phyloP scores from a whole-genome alignment of 2,888 invertebrate species.

The Drymonia ruficornis region DNA sequence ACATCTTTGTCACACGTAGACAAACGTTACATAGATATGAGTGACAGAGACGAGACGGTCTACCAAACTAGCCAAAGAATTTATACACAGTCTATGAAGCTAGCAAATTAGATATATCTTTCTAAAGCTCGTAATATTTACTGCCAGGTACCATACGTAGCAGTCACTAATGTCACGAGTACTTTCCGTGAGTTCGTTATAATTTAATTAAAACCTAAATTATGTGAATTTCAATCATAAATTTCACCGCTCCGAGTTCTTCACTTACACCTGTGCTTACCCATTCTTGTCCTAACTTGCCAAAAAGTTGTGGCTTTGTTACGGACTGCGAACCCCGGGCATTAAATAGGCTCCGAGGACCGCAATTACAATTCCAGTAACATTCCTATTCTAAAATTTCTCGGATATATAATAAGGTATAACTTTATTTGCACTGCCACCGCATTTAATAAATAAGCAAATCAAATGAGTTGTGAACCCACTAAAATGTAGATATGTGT shows the following conservation, averaged over 20 bases:
- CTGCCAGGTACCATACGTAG: too few relatives aligned
- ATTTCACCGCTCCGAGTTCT: conserved; percentile 30
- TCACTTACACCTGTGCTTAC: conserved; percentile 31
- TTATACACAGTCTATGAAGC: too few relatives aligned
- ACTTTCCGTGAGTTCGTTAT: not conserved
- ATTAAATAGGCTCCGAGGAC: conserved; percentile 35
- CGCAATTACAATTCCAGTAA: conserved; percentile 37
- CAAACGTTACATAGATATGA: too few relatives aligned
- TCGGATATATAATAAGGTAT: not conserved
- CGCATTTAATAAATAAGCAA: conserved; percentile 23
- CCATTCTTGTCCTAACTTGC: conserved; percentile 36
- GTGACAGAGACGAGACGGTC: too few relatives aligned
- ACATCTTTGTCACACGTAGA: too few relatives aligned
- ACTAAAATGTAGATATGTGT: conserved; percentile 19
- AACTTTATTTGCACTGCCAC: not conserved
- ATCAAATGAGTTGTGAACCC: conserved; percentile 24
- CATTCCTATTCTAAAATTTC: conserved; percentile 1
- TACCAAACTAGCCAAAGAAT: too few relatives aligned
- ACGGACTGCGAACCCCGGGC: conserved; percentile 29
- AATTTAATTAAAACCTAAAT: conserved; percentile 23
- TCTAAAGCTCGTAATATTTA: too few relatives aligned
- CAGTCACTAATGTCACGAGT: not conserved
- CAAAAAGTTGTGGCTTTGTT: conserved; percentile 47
- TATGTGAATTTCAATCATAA: conserved; percentile 17
- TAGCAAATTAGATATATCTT: too few relatives aligned